Base-by-base conservation (phyloP, 2,888 invertebrate genomes). In the Cataglyphis rosenhaueri region DNA sequence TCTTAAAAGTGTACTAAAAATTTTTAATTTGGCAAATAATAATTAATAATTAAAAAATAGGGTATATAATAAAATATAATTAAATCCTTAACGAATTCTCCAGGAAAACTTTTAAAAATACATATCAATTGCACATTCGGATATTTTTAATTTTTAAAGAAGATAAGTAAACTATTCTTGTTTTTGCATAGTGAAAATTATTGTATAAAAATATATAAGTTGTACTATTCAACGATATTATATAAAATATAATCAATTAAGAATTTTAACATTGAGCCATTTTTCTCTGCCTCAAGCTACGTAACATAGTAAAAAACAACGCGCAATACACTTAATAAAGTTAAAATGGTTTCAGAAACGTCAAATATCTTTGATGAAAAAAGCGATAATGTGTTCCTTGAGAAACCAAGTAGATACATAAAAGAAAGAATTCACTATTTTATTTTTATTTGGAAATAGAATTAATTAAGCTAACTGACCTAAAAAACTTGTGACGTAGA, bases 381-480 rank as follows among this genome's bases (percentile, higher is more conserved):
- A 64, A 75, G 25, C 10, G 62, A 64, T 75, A 75, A 75, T 18
- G 21, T 35, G 32, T 6, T 74, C 8, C 18, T 75, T 64, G 18
- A 52, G 18, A 52, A 74, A 21, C 10, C 8, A 52, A 35, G 21
- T 21, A 64, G 41, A 29, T 41, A 1, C 2, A 5, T 41, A 52
- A 75, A 64, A 35, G 25, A 35, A 52, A 62, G 2, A 10, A 52
- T 64, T 64, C 12, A 3, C 18, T 74, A 75, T 52, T 25, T 75
- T 52, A 25, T 18, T 74, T 61, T 41, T 10, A 64, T 29, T 21
- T 18, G 38, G n/a, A 55, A 76, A 66, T 8, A 75, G 3, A 35
- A 52, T 75, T 75, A 64, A 35, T 35, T 44, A 48, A 74, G 21
- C 12, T 21, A 65, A 76, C 15, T 78, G 44, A 66, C 41, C 32